These are phyloP conservation scores for Tridacna gigas DNA, from an alignment of 2,888 invertebrate species.

Conservation along the genomic window DNA sequence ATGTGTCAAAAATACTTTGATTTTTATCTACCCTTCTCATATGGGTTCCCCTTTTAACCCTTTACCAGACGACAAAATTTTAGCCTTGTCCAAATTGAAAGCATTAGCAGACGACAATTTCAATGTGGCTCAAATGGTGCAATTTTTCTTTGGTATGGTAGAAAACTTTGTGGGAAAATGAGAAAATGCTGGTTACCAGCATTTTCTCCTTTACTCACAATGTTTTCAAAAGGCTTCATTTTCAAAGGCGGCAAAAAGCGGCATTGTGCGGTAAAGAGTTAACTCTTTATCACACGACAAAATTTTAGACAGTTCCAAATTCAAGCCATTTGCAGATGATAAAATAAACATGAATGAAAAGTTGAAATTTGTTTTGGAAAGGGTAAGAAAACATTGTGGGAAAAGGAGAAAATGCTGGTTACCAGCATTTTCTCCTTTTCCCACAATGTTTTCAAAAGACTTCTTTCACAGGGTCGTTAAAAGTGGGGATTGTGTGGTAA, in stretches of 20 bases:
- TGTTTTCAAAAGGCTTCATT: background rate
- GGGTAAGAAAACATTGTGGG: background rate
- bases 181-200: slow-evolving; percentile 1
- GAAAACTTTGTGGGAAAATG: background rate
- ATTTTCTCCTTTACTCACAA: background rate
- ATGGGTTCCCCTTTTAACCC: too few species aligned
- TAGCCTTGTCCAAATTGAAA: too few species aligned
- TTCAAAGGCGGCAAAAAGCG: too few species aligned
- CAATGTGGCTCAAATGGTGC: too few species aligned
- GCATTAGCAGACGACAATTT: too few species aligned
- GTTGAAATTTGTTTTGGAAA: background rate
- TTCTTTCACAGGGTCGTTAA: too few species aligned
- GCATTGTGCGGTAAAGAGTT: too few species aligned
- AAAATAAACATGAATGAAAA: background rate
- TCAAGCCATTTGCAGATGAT: background rate
- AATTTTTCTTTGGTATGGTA: too few species aligned
- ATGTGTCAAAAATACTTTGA: too few species aligned
- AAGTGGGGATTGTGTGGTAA: too few species aligned
- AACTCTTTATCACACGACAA: background rate
- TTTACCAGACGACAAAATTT: too few species aligned
- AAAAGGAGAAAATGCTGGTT: background rate
- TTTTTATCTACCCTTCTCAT: too few species aligned
- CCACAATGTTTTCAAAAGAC: background rate
- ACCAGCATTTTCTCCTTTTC: slow-evolving; percentile 3
- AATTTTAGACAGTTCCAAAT: background rate